Evolutionary conservation across 2,888 invertebrate species (phyloP), one percentile per base, ranked within the genome.

Genomic region (Tachina lurida): DNA sequence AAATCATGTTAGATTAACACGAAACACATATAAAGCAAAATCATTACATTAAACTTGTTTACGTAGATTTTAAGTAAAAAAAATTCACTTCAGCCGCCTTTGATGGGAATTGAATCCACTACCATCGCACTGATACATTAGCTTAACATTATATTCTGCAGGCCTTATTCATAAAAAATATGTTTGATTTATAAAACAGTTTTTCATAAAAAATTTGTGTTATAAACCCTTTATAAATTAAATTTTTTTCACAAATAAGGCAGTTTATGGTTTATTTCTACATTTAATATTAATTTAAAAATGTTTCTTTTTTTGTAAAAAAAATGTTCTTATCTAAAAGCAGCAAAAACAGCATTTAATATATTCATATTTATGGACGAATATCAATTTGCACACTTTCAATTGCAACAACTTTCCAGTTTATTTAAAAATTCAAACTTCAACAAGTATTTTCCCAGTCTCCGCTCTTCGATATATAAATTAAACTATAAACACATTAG

Each of bases 401-500:
- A 43, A 8, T 22, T 19, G 12, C 12, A 45, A 15, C 31, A 45
- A 31, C 10, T 71, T 58, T n/a, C 8, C 2, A 17, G 3, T 39
- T 73, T 13, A 17, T 47, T 45, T n/a, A 19, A 71, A 71, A 45
- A 56, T 76, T 58, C 13, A 22, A 19, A 56, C 17, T 73, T 58
- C 73, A 73, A 67, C 67, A 80, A 80, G 56, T 65, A 54, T 5
- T 45, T 19, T 45, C 54, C n/a, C 41, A 19, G 43, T 5, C 31
- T 54, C 22, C 4, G 10, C 19, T 31, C 22, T 52, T 39, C 4
- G 3, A 1, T 15, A 41, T 15, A 70, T 41, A 70, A 70, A 60
- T 74, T 74, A n/a, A 52, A 22, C n/a, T 12, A 43, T 10, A 62
- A 67, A 71, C 60, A 49, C 60, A 81, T 60, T 74, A 74, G 17